Conservation (phyloP, 2,797 vertebrate species). For the Leptodactylus fallax region DNA sequence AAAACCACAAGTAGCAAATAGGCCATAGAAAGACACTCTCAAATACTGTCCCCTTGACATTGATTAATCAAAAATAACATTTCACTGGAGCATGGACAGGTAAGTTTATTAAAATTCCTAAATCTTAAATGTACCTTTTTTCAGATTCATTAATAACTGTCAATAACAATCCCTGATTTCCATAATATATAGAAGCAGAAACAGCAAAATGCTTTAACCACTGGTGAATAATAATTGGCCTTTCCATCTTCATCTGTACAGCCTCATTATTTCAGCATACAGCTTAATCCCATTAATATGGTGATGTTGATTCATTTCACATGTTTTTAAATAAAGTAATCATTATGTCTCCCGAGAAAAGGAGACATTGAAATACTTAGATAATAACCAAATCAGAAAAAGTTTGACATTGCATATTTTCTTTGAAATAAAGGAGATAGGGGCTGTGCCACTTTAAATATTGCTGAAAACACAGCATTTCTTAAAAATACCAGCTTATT, state of each 20-base stretch:
- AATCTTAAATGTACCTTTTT: background rate
- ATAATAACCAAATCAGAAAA: conserved; percentile 12
- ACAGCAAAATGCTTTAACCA: conserved; percentile 8
- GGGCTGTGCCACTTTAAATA: conserved; percentile 34
- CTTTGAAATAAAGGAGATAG: background rate
- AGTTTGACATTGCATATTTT: background rate
- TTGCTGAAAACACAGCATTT: conserved; percentile 42
- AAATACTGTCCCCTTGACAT: too few species aligned
- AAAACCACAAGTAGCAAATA: too few species aligned
- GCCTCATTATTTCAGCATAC: background rate
- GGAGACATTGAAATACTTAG: background rate
- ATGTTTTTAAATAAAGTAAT: conserved; percentile 48
- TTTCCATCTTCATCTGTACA: conserved; percentile 8
- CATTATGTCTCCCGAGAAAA: conserved; percentile 44
- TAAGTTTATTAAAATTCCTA: too few species aligned
- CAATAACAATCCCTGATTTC: background rate
- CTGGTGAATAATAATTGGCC: background rate
- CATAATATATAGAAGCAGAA: conserved; percentile 5
- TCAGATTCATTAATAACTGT: conserved; percentile 9
- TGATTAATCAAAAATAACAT: too few species aligned
- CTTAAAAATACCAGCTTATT: conserved; percentile 44
- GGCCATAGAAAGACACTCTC: too few species aligned
- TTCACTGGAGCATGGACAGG: too few species aligned
- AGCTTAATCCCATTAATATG: conserved; percentile 53
- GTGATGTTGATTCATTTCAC: background rate